These are phyloP conservation scores for Oligia latruncula DNA, from an alignment of 2,888 invertebrate species.

Conservation along the genomic window DNA sequence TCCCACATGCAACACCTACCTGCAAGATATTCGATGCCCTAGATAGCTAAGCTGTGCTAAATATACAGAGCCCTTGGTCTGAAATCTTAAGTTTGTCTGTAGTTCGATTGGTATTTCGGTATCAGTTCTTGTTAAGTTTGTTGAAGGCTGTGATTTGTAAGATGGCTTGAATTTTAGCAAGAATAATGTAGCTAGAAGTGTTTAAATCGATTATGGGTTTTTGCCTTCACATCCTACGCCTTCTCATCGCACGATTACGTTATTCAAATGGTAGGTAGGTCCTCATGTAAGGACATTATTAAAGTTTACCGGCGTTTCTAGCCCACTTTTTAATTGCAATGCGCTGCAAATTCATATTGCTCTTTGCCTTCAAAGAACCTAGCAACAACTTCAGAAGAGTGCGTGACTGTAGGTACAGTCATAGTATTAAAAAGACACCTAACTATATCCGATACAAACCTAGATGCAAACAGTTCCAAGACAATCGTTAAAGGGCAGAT, in stretches of 20 bases:
- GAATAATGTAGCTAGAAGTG: background rate
- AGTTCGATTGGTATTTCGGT: constrained; percentile 36
- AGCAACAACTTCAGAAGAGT: background rate
- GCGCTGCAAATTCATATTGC: background rate
- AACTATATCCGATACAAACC: constrained; percentile 6
- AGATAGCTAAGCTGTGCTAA: constrained; percentile 74
- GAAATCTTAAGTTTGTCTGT: constrained; percentile 47
- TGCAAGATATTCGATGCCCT: constrained; percentile 74
- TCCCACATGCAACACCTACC: constrained; percentile 75
- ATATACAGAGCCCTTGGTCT: constrained; percentile 72
- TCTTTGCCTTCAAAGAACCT: background rate
- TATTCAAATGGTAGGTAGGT: too few relatives aligned
- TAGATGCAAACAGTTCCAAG: constrained; percentile 30
- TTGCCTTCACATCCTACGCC: too few relatives aligned
- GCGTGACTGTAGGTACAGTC: background rate
- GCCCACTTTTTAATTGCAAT: background rate
- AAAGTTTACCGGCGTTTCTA: too few relatives aligned
- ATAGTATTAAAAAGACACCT: background rate
- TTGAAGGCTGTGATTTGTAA: background rate
- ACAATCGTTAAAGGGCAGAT: constrained; percentile 47
- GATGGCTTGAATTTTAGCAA: background rate
- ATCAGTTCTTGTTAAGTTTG: constrained; percentile 15
- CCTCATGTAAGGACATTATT: too few relatives aligned
- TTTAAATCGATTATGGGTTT: too few relatives aligned
- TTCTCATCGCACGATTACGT: background rate